These are phyloP conservation scores for Cenopis cana DNA, from an alignment of 2,888 invertebrate genomes.

Conservation along the genomic window DNA sequence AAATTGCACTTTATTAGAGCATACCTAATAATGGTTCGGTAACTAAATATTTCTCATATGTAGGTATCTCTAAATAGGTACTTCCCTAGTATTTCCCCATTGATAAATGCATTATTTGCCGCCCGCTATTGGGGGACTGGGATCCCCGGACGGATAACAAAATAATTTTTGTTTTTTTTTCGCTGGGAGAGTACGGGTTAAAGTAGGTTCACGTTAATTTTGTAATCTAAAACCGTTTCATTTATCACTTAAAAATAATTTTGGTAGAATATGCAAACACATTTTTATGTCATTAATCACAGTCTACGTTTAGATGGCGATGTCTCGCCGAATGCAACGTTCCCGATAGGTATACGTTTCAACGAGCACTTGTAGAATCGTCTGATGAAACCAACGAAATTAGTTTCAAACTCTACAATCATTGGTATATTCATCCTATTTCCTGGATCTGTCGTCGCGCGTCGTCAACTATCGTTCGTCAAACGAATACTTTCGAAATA, in stretches of 20 bases:
- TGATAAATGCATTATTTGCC: too few relatives aligned
- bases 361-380: neutral
- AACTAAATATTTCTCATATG: too few relatives aligned
- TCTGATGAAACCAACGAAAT: neutral
- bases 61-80: too few relatives aligned
- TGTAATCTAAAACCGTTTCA: conserved; percentile 1
- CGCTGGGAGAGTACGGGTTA: neutral
- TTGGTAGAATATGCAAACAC: conserved; percentile 6
- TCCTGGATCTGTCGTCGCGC: neutral
- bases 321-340: neutral
- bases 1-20: too few relatives aligned
- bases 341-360: neutral
- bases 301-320: conserved; percentile 24
- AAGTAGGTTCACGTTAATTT: neutral
- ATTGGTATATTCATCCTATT: neutral
- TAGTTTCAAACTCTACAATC: neutral
- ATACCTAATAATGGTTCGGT: too few relatives aligned
- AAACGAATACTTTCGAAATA: too few relatives aligned
- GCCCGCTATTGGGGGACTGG: too few relatives aligned
- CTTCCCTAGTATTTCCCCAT: too few relatives aligned
- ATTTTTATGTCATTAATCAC: conserved; percentile 36
- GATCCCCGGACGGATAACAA: too few relatives aligned
- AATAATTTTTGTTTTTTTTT: too few relatives aligned
- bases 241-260: conserved; percentile 17
- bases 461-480: neutral